A percentile compares a stretch with the other conserved stretches of the same genome.
phyloP scores from a whole-genome alignment of 2,797 vertebrate species.

The Australoheros facetus region DNA sequence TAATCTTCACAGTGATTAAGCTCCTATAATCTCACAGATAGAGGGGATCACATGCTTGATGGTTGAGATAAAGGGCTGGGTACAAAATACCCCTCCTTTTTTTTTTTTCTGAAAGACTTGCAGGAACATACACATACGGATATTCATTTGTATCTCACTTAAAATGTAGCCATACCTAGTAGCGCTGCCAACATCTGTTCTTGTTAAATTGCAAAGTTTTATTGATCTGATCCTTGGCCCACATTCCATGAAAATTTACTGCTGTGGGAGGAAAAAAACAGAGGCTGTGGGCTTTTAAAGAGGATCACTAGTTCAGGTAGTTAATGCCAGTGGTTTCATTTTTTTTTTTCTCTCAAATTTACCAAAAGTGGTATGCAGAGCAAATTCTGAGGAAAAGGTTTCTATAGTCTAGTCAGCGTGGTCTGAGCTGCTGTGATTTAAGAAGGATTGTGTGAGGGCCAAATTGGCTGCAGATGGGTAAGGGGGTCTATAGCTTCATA shows the following conservation, averaged over 20 bases:
- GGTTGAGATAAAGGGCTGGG: slow-evolving; percentile 43
- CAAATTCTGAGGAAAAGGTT: slow-evolving; percentile 69
- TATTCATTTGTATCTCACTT: slow-evolving; percentile 28
- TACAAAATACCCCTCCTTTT: background rate
- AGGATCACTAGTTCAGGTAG: slow-evolving; percentile 69
- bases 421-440: slow-evolving; percentile 69
- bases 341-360: slow-evolving; percentile 49
- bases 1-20: slow-evolving; percentile 70
- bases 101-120: background rate
- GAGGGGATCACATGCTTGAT: slow-evolving; percentile 58
- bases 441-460: slow-evolving; percentile 57
- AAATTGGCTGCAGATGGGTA: slow-evolving; percentile 75
- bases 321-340: slow-evolving; percentile 55
- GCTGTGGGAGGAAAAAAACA: slow-evolving; percentile 37
- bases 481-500: slow-evolving; percentile 59
- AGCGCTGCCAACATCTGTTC: slow-evolving; percentile 74
- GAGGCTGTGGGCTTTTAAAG: slow-evolving; percentile 47
- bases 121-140: slow-evolving; percentile 4
- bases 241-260: slow-evolving; percentile 71
- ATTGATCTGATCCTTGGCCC: slow-evolving; percentile 67
- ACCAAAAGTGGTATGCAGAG: slow-evolving; percentile 32
- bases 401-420: slow-evolving; percentile 51
- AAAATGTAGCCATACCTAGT: slow-evolving; percentile 52
- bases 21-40: slow-evolving; percentile 54
- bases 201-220: slow-evolving; percentile 77